Base-by-base conservation (phyloP, 1,140 invertebrate species). In the Meteorus sp. region DNA sequence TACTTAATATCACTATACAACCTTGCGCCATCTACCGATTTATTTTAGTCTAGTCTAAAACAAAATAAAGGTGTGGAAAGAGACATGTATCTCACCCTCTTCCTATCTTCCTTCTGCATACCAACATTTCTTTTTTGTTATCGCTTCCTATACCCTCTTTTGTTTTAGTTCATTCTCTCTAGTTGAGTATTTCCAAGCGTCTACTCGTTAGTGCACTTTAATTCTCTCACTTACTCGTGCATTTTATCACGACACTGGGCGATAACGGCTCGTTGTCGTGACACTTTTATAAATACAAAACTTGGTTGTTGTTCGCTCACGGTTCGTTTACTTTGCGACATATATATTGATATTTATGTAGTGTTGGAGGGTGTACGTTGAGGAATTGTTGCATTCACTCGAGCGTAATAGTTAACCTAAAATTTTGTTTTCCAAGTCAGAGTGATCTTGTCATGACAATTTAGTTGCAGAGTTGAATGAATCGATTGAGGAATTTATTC, bases 181-280 rank as follows among this genome's bases (percentile, higher is more conserved):
- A 39, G 13, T 39, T 39, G 17, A 15, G 6, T 39, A 11, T 39
- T 44, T 44, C 2, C 15, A 44, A 44, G 19, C 15, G 5, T 13
- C 19, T 19, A 19, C n/a, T 50, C 29, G 50, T 52, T 52, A 50
- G 61, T 66, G 61, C 58, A 56, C 47, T 44, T 53, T 64, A 64
- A 64, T 64, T 66, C 61, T 62, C 53, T 57, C 50, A 52, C 56
- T 58, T 17, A 23, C 7, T 41, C 39, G 58, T 59, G 63, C 63
- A 63, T 63, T 62, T 68, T 56, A 64, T 66, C 63, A 66, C 61
- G 56, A 59, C 62, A 57, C 59, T 55, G 37, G 44, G 48, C 19
- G 33, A 29, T 48, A 39, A 58, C 37, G 44, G 44, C 57, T 25
- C 23, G 37, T 20, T 15, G 37, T 37, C 47, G 27, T 20, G 50